Evolutionary conservation across 2,888 invertebrate genomes (phyloP), one percentile per base, ranked within the genome.

Genomic region (Cephus nigrinus): DNA sequence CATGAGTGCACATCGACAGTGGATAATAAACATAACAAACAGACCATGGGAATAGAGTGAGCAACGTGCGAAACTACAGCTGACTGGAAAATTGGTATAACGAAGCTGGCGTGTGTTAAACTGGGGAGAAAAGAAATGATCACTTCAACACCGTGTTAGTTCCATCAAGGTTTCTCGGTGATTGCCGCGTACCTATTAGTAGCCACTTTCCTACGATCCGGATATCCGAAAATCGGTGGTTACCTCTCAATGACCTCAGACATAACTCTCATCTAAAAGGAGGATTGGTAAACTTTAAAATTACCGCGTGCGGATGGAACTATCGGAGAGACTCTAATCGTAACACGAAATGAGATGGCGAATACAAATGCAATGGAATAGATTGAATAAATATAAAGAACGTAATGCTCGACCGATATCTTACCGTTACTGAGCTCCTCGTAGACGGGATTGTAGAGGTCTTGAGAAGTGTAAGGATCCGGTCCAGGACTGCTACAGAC

Each of bases 361-460:
- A 55, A 23, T 55, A 55, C 23, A 55, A 23, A 23, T 23, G 1
- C 55, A 23, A 55, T 55, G 9, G 55, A 55, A 55, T 2, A 55
- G 23, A 55, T 55, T 4, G 23, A 55, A 55, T 55, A 55, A 55
- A 55, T 55, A 55, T 55, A 55, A 0, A 23, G 71, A 11, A 15
- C 71, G 71, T 23, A 55, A 55, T 55, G 23, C 55, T 55, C 23
- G 40, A 40, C 15, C 9, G 23, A 33, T n/a, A 93, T 93, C 84
- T 95, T 94, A 76, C 93, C 94, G 87, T 95, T 95, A 82, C 94
- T 94, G 72, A 97, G 93, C 89, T 97, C 97, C 92, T 97, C 97
- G 92, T 97, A 97, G 34, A 97, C 95, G 76, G 96, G 96, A 86
- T 97, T 96, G 87, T 95, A 93, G 88, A 95, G 92, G 87, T 94